phyloP scores from a whole-genome alignment of 2,888 invertebrate genomes.

The Euproctis similis region DNA sequence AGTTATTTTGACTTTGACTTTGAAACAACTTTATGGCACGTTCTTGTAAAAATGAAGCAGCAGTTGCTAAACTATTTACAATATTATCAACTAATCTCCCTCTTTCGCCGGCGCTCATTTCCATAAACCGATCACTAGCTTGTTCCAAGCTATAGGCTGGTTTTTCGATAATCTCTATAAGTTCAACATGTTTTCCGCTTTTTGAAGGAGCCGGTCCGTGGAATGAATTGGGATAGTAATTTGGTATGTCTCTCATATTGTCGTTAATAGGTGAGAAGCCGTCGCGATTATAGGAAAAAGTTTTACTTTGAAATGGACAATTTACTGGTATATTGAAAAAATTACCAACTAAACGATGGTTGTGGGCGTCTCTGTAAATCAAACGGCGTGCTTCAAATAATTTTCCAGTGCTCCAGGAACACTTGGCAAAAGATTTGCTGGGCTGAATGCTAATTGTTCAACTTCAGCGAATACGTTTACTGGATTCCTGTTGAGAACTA shows the following conservation, averaged over 20 bases:
- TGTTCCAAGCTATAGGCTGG: slow-evolving; percentile 92
- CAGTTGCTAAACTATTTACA: too few relatives aligned
- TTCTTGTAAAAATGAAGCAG: too few relatives aligned
- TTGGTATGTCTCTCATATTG: slow-evolving; percentile 91
- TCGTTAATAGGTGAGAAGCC: slow-evolving; percentile 83
- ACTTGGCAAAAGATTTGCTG: slow-evolving; percentile 91
- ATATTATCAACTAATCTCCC: slow-evolving; percentile 89
- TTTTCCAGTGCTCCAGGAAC: slow-evolving; percentile 92
- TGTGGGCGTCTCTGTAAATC: slow-evolving; percentile 91
- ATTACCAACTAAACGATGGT: slow-evolving; percentile 89
- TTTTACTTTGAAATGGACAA: slow-evolving; percentile 85
- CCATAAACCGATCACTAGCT: slow-evolving; percentile 85
- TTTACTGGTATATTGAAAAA: slow-evolving; percentile 94
- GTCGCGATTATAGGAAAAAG: slow-evolving; percentile 88
- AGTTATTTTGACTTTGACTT: too few relatives aligned
- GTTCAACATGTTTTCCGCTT: slow-evolving; percentile 67
- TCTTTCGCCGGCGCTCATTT: slow-evolving; percentile 78
- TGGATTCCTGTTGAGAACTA: slow-evolving; percentile 90
- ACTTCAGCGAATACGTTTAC: slow-evolving; percentile 93
- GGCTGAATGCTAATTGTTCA: slow-evolving; percentile 91
- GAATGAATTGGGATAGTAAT: slow-evolving; percentile 97
- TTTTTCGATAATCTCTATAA: slow-evolving; percentile 77
- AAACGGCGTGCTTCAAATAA: slow-evolving; percentile 88
- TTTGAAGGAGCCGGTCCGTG: slow-evolving; percentile 83
- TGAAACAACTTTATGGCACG: too few relatives aligned